phyloP scores from a whole-genome alignment of 2,113 vertebrate genomes.

The Acrocephalus arundinaceus region DNA sequence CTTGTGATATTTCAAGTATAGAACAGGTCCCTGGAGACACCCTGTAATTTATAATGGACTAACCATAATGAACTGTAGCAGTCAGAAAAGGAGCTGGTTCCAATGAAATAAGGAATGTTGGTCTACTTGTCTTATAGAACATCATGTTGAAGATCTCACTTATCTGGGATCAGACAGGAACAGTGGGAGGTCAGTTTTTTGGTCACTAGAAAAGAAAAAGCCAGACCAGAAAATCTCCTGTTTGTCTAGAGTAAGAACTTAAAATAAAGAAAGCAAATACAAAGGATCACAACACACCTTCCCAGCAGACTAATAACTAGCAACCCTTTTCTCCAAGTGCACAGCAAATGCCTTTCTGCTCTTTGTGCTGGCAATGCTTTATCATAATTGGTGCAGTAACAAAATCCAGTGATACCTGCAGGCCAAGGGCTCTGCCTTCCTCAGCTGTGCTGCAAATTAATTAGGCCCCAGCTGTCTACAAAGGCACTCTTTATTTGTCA shows the following conservation, averaged over 20 bases:
- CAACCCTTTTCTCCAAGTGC: not conserved
- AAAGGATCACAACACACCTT: not conserved
- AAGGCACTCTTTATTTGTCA: not conserved
- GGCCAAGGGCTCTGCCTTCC: not conserved
- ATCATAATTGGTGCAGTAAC: not conserved
- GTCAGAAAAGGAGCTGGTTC: slow-evolving; percentile 19
- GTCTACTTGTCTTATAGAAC: not conserved
- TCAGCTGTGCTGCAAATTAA: not conserved
- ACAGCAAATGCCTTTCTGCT: not conserved
- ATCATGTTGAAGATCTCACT: not conserved
- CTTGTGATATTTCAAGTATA: slow-evolving; percentile 64
- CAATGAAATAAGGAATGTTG: not conserved
- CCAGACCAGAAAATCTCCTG: not conserved
- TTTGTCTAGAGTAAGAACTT: not conserved
- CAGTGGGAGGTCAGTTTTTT: not conserved
- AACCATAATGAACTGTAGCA: slow-evolving; percentile 42
- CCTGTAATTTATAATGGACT: slow-evolving; percentile 54
- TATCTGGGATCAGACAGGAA: not conserved
- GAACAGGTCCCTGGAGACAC: slow-evolving; percentile 48
- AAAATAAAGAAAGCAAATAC: not conserved
- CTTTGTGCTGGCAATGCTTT: not conserved
- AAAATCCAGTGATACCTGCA: not conserved
- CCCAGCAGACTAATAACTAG: not conserved
- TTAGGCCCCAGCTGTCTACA: not conserved
- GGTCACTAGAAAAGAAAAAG: not conserved